These are phyloP conservation scores for Ctenodactylus gundi DNA, from an alignment of 2,113 vertebrate species.

Conservation along the genomic window DNA sequence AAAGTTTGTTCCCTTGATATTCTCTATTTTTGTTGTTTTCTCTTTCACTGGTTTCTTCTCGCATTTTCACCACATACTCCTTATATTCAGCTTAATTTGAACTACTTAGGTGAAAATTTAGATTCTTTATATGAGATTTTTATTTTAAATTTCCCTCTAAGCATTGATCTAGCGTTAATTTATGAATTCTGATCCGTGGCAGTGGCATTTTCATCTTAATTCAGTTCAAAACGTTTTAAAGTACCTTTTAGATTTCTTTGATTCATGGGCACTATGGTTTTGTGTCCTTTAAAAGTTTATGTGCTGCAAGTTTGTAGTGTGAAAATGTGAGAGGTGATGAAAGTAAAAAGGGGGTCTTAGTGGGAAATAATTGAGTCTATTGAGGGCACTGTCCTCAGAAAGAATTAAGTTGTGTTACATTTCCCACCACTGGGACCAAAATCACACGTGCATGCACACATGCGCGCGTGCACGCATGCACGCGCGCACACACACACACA, in stretches of 20 bases:
- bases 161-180: background rate
- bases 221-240: background rate
- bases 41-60: background rate
- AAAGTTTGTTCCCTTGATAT: background rate
- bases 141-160: background rate
- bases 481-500: too few species aligned
- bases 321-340: background rate
- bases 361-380: background rate
- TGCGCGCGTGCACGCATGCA: too few species aligned
- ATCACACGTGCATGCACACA: too few species aligned
- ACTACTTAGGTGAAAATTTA: background rate
- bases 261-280: background rate
- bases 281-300: background rate
- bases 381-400: background rate
- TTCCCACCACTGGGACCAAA: too few species aligned
- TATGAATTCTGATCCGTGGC: background rate
- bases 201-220: background rate
- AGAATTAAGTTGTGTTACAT: too few species aligned
- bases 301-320: background rate
- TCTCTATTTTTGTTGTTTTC: background rate
- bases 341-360: background rate
- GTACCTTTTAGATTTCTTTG: background rate
- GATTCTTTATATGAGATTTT: background rate
- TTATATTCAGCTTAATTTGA: background rate
- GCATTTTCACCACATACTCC: background rate